A percentile compares a stretch with the other conserved stretches of the same genome.
Conservation (phyloP, 1,140 invertebrate species). For the Euborellia annulipes region DNA sequence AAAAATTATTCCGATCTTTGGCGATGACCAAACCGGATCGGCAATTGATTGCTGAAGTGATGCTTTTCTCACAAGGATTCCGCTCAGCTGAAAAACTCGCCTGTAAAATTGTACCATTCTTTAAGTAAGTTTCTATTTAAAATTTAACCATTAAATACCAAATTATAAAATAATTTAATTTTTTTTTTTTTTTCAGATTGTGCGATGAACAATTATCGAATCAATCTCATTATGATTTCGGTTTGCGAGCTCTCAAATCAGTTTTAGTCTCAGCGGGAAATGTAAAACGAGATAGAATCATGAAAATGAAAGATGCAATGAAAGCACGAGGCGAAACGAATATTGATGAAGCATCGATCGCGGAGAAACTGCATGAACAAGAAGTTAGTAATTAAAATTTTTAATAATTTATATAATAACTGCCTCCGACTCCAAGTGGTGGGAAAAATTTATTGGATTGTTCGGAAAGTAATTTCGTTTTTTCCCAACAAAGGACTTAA, state of each 20-base stretch:
- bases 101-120: slow-evolving; percentile 98
- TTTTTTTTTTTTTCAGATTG: slow-evolving; percentile 40
- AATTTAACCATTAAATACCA: too few species aligned
- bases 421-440: too few species aligned
- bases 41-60: slow-evolving; percentile 96
- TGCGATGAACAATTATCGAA: slow-evolving; percentile 98
- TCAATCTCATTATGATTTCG: slow-evolving; percentile 98
- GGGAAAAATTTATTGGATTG: too few species aligned
- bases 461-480: too few species aligned
- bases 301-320: slow-evolving; percentile 79
- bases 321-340: slow-evolving; percentile 56
- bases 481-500: too few species aligned
- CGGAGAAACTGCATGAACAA: slow-evolving; percentile 90
- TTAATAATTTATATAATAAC: too few species aligned
- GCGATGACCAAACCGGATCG: slow-evolving; percentile 98
- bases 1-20: slow-evolving; percentile 93
- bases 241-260: slow-evolving; percentile 87
- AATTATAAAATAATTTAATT: not conserved
- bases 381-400: too few species aligned
- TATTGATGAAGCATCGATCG: slow-evolving; percentile 82
- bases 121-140: slow-evolving; percentile 81
- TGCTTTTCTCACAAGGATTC: slow-evolving; percentile 99
- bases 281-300: slow-evolving; percentile 93
- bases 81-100: slow-evolving; percentile 92
- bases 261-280: slow-evolving; percentile 96